Base-by-base conservation (phyloP, 2,888 invertebrate species). In the Anthophora plumipes region DNA sequence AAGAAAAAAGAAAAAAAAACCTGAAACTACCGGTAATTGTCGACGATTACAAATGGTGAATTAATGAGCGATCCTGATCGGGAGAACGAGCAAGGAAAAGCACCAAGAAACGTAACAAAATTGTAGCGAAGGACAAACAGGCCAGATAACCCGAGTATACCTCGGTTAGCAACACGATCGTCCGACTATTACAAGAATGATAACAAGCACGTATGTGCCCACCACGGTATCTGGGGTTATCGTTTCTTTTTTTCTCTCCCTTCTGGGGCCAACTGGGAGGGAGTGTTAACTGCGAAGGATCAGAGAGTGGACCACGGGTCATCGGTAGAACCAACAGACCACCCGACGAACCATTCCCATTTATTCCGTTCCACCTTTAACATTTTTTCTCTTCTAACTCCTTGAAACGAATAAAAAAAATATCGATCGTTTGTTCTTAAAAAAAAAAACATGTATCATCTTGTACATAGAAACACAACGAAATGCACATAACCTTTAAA, bases 101-200 rank as follows among this genome's bases (percentile, higher is more conserved):
- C 48, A 41, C 72, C 39, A 72, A 50, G 60, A 71, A 74, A 77
- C 83, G 60, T 74, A 73, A 84, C 76, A 66, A 83, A 80, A 85
- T 84, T 77, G 59, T 77, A 70, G 41, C 66, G 77, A 80, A 84
- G 85, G 83, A 83, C 79, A 74, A 74, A 60, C 84, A 70, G 69
- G 57, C 55, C 59, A 81, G 88, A 90, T 89, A 90, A 89, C 88
- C 86, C 85, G 85, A 80, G 83, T 72, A 59, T 59, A 83, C 77
- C 73, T 86, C 87, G 87, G 84, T 84, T 85, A 80, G 84, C 84
- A 85, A 85, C 84, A 85, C 84, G 84, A 85, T 70, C 80, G 76
- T 85, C 69, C 83, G 83, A 87, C 85, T 86, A 80, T 88, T 85
- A 87, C 83, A 85, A 89, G 88, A 85, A 86, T 80, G 90, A 90